Percentiles rank a stretch among this genome's conserved stretches.
Evolutionary conservation across 35 echinoderm and acorn worm genomes (phyloP).

Genomic region (Apostichopus parvimensis): DNA sequence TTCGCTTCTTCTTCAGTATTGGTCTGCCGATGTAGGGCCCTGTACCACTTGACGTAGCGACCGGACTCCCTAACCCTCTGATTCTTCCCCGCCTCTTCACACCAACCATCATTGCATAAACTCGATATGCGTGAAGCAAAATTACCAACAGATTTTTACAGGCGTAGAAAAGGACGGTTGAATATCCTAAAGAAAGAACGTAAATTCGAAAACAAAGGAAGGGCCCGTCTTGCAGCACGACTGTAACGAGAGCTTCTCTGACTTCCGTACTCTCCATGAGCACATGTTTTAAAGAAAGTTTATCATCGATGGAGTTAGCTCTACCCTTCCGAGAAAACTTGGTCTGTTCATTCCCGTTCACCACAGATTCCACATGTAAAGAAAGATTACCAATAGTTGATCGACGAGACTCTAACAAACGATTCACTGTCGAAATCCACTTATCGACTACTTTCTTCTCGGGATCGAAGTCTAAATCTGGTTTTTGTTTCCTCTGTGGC

Average conservation of each 20-base stretch:
- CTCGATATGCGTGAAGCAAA: slow-evolving; percentile 64
- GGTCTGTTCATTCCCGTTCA: not conserved
- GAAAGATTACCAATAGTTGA: slow-evolving; percentile 19
- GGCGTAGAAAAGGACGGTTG: slow-evolving; percentile 34
- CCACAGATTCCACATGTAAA: slow-evolving; percentile 1
- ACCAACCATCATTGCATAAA: slow-evolving; percentile 49
- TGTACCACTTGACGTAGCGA: not conserved
- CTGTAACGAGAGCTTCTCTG: slow-evolving; percentile 32
- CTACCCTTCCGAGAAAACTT: not conserved
- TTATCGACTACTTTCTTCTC: not conserved
- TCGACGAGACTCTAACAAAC: slow-evolving; percentile 11
- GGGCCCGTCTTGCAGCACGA: slow-evolving; percentile 57
- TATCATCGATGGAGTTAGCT: not conserved
- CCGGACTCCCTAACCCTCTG: not conserved
- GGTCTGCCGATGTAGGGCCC: not conserved
- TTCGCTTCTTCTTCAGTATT: not conserved
- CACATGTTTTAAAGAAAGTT: not conserved
- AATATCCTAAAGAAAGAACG: not conserved
- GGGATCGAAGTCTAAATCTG: not conserved
- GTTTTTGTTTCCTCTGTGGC: not conserved
- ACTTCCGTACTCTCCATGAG: slow-evolving; percentile 25
- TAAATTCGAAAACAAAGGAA: slow-evolving; percentile 49
- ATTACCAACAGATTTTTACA: slow-evolving; percentile 67
- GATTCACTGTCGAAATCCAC: slow-evolving; percentile 36
- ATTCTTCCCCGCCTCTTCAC: not conserved